phyloP scores from a whole-genome alignment of 2,113 vertebrate genomes.

The Oryzias javanicus region DNA sequence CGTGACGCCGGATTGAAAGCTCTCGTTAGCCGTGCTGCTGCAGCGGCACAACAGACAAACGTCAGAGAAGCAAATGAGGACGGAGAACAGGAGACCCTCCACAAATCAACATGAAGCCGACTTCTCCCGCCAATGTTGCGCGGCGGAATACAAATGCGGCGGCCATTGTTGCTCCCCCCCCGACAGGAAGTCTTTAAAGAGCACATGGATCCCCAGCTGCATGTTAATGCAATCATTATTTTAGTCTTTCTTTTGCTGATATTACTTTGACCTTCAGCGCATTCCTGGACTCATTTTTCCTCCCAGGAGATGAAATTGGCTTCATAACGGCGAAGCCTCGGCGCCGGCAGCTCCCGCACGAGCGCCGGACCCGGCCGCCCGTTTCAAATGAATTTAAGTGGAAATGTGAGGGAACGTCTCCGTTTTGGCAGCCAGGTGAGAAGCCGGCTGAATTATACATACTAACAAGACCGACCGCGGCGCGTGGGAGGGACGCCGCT shows the following conservation, averaged over 20 bases:
- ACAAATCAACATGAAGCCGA: not conserved
- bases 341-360: conserved; percentile 24
- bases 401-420: conserved; percentile 33
- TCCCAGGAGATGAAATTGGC: conserved; percentile 45
- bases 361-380: conserved; percentile 11
- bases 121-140: too few species aligned
- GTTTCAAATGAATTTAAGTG: conserved; percentile 35
- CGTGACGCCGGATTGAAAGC: not conserved
- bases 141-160: conserved; percentile 41
- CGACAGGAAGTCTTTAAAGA: conserved; percentile 56
- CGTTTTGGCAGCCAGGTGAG: conserved; percentile 50
- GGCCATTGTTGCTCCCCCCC: conserved; percentile 42
- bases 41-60: conserved; percentile 1
- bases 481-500: conserved; percentile 14
- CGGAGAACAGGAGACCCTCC: not conserved
- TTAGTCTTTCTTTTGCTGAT: conserved; percentile 55
- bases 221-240: conserved; percentile 70
- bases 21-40: not conserved
- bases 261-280: conserved; percentile 65
- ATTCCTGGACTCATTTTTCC: conserved; percentile 41
- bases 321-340: conserved; percentile 24
- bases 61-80: conserved; percentile 13
- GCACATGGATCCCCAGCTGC: conserved; percentile 52
- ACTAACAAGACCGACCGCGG: conserved; percentile 31
- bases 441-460: conserved; percentile 50